Evolutionary conservation across 2,888 invertebrate species (phyloP), one percentile per base, ranked within the genome.

Genomic region (Cryptocheilus praepositus): DNA sequence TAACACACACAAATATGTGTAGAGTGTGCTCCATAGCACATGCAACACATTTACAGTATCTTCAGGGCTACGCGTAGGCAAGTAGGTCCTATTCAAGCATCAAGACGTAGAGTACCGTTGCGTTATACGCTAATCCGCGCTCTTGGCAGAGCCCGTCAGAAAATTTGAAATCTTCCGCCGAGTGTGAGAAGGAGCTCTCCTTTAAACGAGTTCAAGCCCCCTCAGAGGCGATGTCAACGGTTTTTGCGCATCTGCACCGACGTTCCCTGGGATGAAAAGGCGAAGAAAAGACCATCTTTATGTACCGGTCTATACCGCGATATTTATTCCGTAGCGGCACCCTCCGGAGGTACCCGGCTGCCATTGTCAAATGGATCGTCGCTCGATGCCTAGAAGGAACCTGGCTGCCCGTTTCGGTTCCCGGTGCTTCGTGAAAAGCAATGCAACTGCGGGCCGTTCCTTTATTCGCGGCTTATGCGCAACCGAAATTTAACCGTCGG

Each of bases 171-270:
- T 49, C 25, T 28, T 16, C 18, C 8, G 11, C 4, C 36, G 36
- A 36, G 36, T 36, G 36, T 36, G 13, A 25, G 18, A 15, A 21
- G 15, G n/a, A 28, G 13, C 36, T 11, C 45, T 45, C 57, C 19
- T 62, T 51, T 15, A 21, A 54, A 15, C n/a, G 15, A n/a, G 19
- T 1, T 15, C 8, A 8, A 44, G 49, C 52, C 18, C 56, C 25
- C 59, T 53, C 11, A 16, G 7, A 45, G 3, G 49, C 52, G 65
- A 53, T 56, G 43, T 61, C 56, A 74, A 74, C 70, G 74, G 73
- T 66, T 74, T 55, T 61, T 52, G 57, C 36, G 57, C 74, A 74
- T 70, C 70, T 74, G 70, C 69, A 52, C 51, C 46, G 36, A 11
- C 36, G 59, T 54, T 64, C 19, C 49, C 15, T 5, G 1, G 22